Evolutionary conservation across 1,140 invertebrate genomes (phyloP), one percentile per base, ranked within the genome.

Genomic region (Dreissena rostriformis): DNA sequence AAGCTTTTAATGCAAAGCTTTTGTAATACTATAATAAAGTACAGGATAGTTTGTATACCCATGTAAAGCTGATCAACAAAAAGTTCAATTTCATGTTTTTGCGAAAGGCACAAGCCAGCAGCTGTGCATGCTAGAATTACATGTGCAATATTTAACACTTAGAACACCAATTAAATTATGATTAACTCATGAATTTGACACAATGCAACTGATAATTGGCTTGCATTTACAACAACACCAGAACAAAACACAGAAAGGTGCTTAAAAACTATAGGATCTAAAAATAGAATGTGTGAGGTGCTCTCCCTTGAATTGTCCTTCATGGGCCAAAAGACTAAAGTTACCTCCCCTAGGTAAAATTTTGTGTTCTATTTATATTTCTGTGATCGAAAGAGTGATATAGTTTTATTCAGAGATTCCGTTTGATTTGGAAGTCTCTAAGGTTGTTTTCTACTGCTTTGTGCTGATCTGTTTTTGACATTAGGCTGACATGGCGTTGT

Each of bases 361-460:
- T 4, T 61, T 61, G 57, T 61, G 57, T 61, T 61, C 57, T 19
- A 61, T 61, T 61, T 61, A 61, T 61, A 61, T 39, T 61, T 61
- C 57, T 61, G 57, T 61, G 57, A 61, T 61, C 57, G 17, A n/a
- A 19, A n/a, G 57, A 61, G 57, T 61, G 57, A 61, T 61, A 61
- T 61, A 61, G 39, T 39, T 39, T 39, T 39, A 39, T 39, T 39
- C 22, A 5, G 57, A 61, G 57, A 4, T 61, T 61, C 22, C 57
- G 4, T 61, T 19, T 19, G 17, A 24, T 61, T 19, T 19, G 17
- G 57, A 61, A 61, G 22, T 61, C 57, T 61, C 22, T n/a, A 4
- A n/a, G 57, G 57, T 61, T 61, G 57, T 61, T 61, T 61, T 61
- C 57, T 61, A 19, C 17, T n/a, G 22, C 57, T 61, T 61, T 61